Evolutionary conservation across 2,797 vertebrate species (phyloP), one percentile per base, ranked within the genome.

Genomic region (Oreortyx pictus): DNA sequence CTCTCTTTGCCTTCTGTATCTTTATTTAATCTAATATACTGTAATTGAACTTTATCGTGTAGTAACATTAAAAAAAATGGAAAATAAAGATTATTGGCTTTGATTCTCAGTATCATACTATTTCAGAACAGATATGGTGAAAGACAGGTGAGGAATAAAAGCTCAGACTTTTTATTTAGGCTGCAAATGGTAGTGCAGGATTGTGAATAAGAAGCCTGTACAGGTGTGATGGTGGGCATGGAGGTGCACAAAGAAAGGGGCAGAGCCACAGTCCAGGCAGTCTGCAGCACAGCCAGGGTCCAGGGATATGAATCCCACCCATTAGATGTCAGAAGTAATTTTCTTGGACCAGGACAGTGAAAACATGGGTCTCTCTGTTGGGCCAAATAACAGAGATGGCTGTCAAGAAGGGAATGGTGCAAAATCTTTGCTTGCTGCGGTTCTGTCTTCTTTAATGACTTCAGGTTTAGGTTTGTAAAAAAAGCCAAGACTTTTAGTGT

Each of bases 211-310:
- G 46, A 72, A 7, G 1, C 33, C 47, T 59, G 29, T 23, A 43
- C 23, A 44, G 50, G 19, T 13, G 23, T n/a, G 11, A 17, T 66
- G 23, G 44, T 35, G n/a, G 11, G 44, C n/a, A 16, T 14, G n/a
- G n/a, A 23, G 20, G 31, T 66, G 60, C 24, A 39, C 31, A 46
- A 44, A 39, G 41, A 24, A 47, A 47, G 37, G 2, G 1, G 12
- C 37, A 8, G 14, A 65, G 9, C 9, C 3, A 2, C 25, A 71
- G n/a, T 37, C 15, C 16, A 22, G 12, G 12, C 43, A 35, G 15
- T 11, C 2, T 0, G 25, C 18, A 43, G 41, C 11, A 41, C 4
- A 9, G 50, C 8, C 27, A 52, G 39, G n/a, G n/a, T 35, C 0
- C 1, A 20, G 20, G 12, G 66, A 27, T 7, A 54, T 57, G 17